Evolutionary conservation across 1,140 invertebrate genomes (phyloP), one percentile per base, ranked within the genome.

Genomic region (Ceratosolen solmsi): DNA sequence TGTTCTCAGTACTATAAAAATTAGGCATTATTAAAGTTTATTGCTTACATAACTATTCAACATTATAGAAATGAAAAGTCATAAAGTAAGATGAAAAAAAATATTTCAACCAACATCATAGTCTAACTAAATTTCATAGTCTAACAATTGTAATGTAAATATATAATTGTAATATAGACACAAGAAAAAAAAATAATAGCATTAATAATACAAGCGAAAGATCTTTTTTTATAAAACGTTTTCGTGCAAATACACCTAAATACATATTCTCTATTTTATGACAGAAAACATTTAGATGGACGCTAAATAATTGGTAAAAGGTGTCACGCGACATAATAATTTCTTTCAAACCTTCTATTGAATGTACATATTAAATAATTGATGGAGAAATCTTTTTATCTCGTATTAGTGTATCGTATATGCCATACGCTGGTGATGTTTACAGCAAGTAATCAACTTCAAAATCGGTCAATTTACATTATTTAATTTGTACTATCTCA

Each of bases 381-480:
- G 13, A 63, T 33, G 60, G 2, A 11, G 27, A 33, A 15, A 17
- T 27, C 4, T 79, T 63, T 72, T 71, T 60, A 72, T 72, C 54
- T 58, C 15, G 13, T 71, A 41, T 25, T 46, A 58, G 36, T 41
- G 54, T 33, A 79, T 56, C 54, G 41, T 46, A 56, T 22, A 30
- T 22, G 41, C 13, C 27, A 36, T 30, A 20, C 13, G 60, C 27
- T 0, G 30, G 4, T 46, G n/a, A 63, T 63, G 30, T 63, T 27
- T 17, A 17, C 0, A 63, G 1, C 27, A 63, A 20, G 30, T 17
- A 33, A 33, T 63, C 22, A 49, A 73, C 54, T 65, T 74, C 2
- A 30, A 73, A 74, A 80, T 80, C 51, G 60, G 71, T 36, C 20
- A 17, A 74, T 74, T 80, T 74, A 41, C 70, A 74, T 80, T 74